A percentile compares a stretch with the other conserved stretches of the same genome.
Evolutionary conservation across 2,113 vertebrate genomes (phyloP).

Genomic region (Nyctibius bracteatus): DNA sequence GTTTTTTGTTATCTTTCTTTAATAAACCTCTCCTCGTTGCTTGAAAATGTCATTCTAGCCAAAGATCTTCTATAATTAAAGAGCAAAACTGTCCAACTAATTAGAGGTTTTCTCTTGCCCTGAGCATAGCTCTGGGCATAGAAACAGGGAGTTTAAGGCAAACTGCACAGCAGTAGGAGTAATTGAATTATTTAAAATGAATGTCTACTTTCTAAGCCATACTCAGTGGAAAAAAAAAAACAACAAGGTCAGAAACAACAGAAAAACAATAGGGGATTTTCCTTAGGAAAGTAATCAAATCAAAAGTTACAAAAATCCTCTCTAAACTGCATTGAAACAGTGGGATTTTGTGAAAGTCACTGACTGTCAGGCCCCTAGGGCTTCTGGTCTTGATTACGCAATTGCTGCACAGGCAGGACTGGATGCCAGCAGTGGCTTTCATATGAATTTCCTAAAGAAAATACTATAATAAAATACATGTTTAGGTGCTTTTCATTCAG

Average conservation of each 20-base stretch:
- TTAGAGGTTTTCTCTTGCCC: conserved; percentile 54
- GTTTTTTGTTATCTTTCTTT: background rate
- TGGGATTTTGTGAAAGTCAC: background rate
- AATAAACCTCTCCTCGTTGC: background rate
- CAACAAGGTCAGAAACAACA: background rate
- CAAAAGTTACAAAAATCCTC: background rate
- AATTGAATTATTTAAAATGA: conserved; percentile 64
- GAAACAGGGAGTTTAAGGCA: conserved; percentile 52
- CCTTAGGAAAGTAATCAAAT: background rate
- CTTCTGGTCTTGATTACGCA: background rate
- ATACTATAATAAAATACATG: background rate
- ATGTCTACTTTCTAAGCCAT: background rate
- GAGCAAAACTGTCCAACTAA: conserved; percentile 53
- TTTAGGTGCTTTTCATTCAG: background rate
- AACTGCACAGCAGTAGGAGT: background rate
- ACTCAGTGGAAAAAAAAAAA: background rate
- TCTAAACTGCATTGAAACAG: background rate
- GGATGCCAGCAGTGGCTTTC: background rate
- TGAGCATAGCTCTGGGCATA: conserved; percentile 32
- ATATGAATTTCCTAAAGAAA: background rate
- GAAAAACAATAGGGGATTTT: background rate
- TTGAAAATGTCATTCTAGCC: conserved; percentile 44
- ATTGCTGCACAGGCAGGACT: background rate
- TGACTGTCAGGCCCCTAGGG: background rate
- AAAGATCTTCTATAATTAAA: conserved; percentile 58